Percentiles rank a stretch among this genome's conserved stretches.
These are phyloP conservation scores for Caretta caretta DNA, from an alignment of 2,113 vertebrate genomes.

Conservation along the genomic window DNA sequence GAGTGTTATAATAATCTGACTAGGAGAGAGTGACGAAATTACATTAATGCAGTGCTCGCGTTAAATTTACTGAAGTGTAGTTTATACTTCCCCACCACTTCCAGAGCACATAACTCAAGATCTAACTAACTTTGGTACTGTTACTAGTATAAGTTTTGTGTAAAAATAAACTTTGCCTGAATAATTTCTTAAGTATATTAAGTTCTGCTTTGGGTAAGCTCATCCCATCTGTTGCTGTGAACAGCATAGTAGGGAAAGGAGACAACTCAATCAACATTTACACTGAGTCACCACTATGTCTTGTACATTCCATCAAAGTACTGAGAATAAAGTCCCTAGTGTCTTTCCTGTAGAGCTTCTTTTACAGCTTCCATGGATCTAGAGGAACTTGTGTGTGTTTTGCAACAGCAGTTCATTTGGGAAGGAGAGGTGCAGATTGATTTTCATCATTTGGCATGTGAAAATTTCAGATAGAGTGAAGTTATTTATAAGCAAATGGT, in stretches of 20 bases:
- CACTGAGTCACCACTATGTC: too few relatives aligned
- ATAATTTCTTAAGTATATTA: background rate
- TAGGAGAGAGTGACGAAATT: background rate
- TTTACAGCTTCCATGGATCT: background rate
- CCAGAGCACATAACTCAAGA: background rate
- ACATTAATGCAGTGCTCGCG: background rate
- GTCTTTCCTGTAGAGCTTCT: background rate
- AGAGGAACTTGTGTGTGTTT: background rate
- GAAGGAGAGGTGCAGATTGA: background rate
- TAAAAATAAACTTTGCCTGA: background rate
- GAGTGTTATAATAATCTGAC: background rate
- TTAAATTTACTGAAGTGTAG: background rate
- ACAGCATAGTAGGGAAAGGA: background rate
- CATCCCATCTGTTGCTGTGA: background rate
- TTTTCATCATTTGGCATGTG: background rate
- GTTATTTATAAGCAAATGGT: background rate
- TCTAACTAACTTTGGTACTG: background rate
- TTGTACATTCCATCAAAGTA: background rate
- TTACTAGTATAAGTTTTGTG: background rate
- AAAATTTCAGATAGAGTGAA: background rate
- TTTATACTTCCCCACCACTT: background rate
- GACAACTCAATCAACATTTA: background rate
- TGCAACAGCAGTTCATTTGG: constrained; percentile 3
- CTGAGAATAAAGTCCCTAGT: background rate
- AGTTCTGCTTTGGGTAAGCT: background rate